Evolutionary conservation across 2,888 invertebrate species (phyloP).

Genomic region (Coelopa pilipes): DNA sequence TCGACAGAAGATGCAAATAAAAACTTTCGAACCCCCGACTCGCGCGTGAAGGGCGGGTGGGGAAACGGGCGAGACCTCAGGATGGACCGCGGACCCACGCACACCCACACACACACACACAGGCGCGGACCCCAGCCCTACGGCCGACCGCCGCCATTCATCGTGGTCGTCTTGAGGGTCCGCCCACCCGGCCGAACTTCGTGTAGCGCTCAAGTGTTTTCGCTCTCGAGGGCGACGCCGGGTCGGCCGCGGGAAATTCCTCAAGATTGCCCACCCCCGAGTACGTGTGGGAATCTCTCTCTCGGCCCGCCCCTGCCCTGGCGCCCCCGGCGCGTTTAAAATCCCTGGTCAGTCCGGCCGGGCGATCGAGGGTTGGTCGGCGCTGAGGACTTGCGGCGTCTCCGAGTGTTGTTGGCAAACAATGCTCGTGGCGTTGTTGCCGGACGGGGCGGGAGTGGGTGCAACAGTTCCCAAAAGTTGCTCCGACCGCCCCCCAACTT

Average conservation of each 20-base stretch:
- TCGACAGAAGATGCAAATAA: conserved; percentile 30
- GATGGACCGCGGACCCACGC: conserved; percentile 12
- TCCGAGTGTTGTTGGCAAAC: conserved; percentile 23
- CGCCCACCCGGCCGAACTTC: no score
- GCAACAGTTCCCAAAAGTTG: conserved; percentile 15
- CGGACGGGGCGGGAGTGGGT: background rate
- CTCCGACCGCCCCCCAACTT: background rate
- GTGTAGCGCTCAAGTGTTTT: conserved; percentile 20
- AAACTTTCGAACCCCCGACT: background rate
- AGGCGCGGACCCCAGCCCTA: background rate
- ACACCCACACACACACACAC: background rate
- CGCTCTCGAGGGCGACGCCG: conserved; percentile 6
- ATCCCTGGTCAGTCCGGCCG: conserved; percentile 22
- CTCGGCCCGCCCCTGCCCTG: background rate
- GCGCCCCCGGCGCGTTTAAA: background rate
- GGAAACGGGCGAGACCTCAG: conserved; percentile 12
- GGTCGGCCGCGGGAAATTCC: background rate
- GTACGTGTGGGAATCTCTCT: conserved; percentile 8
- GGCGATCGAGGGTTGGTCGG: background rate
- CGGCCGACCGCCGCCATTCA: background rate
- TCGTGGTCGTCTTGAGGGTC: conserved; percentile 7
- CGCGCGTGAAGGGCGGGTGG: no score
- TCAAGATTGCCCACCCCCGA: background rate
- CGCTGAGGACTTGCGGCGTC: background rate
- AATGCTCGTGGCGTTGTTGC: background rate